Evolutionary conservation across 2,888 invertebrate genomes (phyloP), one percentile per base, ranked within the genome.

Genomic region (Margaritifera margaritifera): DNA sequence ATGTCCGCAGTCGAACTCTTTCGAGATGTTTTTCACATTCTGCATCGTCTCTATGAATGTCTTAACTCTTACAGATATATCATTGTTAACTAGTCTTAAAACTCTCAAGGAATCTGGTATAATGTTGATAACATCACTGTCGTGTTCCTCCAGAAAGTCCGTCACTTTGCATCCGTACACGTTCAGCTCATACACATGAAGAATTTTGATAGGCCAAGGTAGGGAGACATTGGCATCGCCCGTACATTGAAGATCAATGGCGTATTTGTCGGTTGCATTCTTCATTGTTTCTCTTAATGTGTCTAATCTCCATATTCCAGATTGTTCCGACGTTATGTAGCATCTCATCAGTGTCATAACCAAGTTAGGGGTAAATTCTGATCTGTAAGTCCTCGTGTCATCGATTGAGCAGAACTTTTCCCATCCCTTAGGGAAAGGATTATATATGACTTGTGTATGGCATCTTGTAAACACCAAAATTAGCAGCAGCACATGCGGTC

Each of bases 1-100:
- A n/a, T 78, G 77, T 19, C 76, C 74, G 65, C 80, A 81, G 55
- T 77, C 68, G 50, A 69, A 79, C 18, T 73, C 74, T 24, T 78
- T 68, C 0, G 67, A 56, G 1, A 78, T 64, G 6, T 74, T 53
- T 22, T 68, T 62, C 6, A 75, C 65, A 24, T 67, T 71, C 11
- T 27, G 54, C 11, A 71, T 22, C 25, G 69, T 57, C 4, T 66
- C 42, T 27, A 74, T 25, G 22, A 76, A 65, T 19, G 58, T 65
- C 20, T 22, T 51, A 18, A 75, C 22, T 8, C 69, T 66, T 3
- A 77, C 64, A 6, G 69, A 11, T n/a, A 75, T 56, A 1, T 59
- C 24, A 15, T 59, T 66, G 55, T 80, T 64, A 11, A 24, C 19
- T 19, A 80, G n/a, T 42, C 74, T 71, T 4, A 79, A 27, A n/a